Conservation (phyloP, 2,888 invertebrate genomes). For the Heliconius cydno region DNA sequence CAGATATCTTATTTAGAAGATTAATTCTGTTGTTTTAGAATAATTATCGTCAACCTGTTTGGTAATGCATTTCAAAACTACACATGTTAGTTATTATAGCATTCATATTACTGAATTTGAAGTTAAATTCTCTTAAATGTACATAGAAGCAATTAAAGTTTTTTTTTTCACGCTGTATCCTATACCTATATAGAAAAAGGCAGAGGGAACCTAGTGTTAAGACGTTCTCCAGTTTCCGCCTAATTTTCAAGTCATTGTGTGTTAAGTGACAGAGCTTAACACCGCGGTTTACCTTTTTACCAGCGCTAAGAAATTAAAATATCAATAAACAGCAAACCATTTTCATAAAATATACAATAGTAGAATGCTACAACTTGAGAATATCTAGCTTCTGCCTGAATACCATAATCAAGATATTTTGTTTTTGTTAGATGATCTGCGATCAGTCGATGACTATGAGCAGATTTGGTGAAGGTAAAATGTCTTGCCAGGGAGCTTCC, state of each 20-base stretch:
- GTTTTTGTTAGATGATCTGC: no score
- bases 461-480: no score
- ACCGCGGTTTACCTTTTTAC: no score
- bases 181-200: neutral
- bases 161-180: neutral
- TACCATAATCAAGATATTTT: no score
- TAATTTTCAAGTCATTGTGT: neutral
- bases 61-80: conserved; percentile 16
- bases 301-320: no score
- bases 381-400: no score
- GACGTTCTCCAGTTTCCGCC: neutral
- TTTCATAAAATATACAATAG: neutral
- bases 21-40: conserved; percentile 29
- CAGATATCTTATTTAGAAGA: conserved; percentile 5
- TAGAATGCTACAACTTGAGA: neutral
- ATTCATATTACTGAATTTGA: conserved; percentile 12
- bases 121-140: neutral
- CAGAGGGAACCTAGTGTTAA: neutral
- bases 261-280: neutral
- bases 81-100: conserved; percentile 4
- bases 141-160: neutral
- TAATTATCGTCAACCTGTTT: conserved; percentile 27
- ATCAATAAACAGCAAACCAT: no score
- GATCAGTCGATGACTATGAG: no score
- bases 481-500: no score